These are phyloP conservation scores for Columba livia DNA, from an alignment of 2,113 vertebrate species.

Conservation along the genomic window DNA sequence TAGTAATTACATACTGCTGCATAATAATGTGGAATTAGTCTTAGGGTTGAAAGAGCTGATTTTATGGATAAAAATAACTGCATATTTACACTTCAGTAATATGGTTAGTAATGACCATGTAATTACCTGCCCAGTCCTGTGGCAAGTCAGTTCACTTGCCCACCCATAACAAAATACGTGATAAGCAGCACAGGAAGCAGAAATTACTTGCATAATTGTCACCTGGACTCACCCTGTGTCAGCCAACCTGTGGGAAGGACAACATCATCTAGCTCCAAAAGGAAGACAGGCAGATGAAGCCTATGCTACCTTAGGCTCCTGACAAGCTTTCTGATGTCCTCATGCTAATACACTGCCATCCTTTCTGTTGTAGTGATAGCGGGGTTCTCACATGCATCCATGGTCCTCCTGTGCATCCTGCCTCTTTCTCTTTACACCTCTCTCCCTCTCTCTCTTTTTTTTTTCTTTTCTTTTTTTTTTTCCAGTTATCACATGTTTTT, in stretches of 20 bases:
- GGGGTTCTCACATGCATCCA: accelerated
- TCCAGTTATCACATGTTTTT: neutral
- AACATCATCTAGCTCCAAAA: neutral
- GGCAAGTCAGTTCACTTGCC: neutral
- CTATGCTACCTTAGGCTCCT: neutral
- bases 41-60: conserved; percentile 33
- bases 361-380: neutral
- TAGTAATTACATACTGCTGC: conserved; percentile 11
- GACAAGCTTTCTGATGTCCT: neutral
- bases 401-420: neutral
- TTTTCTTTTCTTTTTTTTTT: neutral
- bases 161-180: neutral
- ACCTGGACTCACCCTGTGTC: neutral
- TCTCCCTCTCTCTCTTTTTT: too few relatives aligned
- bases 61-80: conserved; percentile 45
- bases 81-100: conserved; percentile 14
- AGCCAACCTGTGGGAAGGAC: neutral
- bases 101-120: conserved; percentile 13
- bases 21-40: conserved; percentile 29
- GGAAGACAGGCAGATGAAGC: neutral
- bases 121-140: conserved; percentile 10
- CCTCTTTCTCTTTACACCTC: neutral
- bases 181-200: neutral
- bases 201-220: neutral
- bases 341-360: neutral